These are phyloP conservation scores for Eospalax fontanierii DNA, from an alignment of 2,797 vertebrate genomes.

Conservation along the genomic window DNA sequence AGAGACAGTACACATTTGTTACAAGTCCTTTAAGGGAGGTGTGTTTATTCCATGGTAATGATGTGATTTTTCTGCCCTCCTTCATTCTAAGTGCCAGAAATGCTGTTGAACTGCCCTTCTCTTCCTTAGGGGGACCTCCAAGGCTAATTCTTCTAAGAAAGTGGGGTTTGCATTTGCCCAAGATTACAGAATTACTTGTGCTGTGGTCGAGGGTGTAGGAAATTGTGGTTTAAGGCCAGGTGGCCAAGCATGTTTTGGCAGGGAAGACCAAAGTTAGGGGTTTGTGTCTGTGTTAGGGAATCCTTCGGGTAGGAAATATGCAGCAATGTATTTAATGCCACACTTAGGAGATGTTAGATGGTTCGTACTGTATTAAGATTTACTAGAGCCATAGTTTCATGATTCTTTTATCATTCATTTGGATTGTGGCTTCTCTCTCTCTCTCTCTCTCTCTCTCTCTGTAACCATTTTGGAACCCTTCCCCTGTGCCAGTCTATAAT, in stretches of 20 bases:
- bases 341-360: background rate
- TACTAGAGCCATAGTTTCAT: constrained; percentile 9
- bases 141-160: constrained; percentile 88
- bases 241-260: constrained; percentile 82
- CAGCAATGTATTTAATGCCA: background rate
- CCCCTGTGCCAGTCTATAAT: background rate
- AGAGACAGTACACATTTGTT: constrained; percentile 84
- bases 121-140: constrained; percentile 83
- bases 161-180: constrained; percentile 88
- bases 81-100: constrained; percentile 87
- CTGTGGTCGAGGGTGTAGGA: constrained; percentile 82
- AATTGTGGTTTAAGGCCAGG: constrained; percentile 81
- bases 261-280: constrained; percentile 72
- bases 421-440: background rate
- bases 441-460: background rate
- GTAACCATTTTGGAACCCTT: background rate
- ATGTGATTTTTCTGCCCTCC: constrained; percentile 82
- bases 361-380: constrained; percentile 3
- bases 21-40: constrained; percentile 88
- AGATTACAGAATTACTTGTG: constrained; percentile 88
- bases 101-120: constrained; percentile 89
- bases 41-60: constrained; percentile 91
- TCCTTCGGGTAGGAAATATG: background rate
- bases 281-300: constrained; percentile 62
- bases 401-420: background rate